Evolutionary conservation across 2,888 invertebrate genomes (phyloP).

Genomic region (Elegia similella): DNA sequence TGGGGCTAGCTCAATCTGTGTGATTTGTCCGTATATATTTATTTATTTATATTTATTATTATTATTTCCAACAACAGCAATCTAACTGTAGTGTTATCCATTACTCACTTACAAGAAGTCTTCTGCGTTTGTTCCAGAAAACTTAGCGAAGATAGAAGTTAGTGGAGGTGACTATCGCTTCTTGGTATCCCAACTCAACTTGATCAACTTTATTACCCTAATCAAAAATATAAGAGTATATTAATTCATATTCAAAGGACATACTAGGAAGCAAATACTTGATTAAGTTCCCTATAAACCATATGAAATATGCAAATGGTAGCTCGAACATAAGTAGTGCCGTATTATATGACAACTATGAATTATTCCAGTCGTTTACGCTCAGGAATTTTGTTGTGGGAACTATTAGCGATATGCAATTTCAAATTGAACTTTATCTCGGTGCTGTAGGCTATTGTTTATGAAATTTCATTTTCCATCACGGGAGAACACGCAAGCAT

Average conservation of each 20-base stretch:
- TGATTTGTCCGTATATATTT: too few species aligned
- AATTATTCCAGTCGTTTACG: constrained; percentile 42
- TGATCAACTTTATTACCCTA: too few species aligned
- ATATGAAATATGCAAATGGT: constrained; percentile 32
- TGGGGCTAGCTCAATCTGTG: too few species aligned
- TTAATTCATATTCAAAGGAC: neutral
- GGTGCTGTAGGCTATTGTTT: constrained; percentile 2
- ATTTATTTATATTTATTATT: too few species aligned
- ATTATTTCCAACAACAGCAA: too few species aligned
- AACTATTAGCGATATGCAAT: constrained; percentile 21
- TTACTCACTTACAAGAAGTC: too few species aligned
- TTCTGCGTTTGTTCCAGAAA: too few species aligned
- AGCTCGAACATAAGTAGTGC: constrained; percentile 29
- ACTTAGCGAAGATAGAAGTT: too few species aligned
- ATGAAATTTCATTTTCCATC: neutral
- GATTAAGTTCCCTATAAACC: constrained; percentile 18
- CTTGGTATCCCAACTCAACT: too few species aligned
- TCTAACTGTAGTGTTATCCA: too few species aligned
- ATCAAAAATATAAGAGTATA: too few species aligned
- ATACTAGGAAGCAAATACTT: constrained; percentile 21
- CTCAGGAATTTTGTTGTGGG: constrained; percentile 25
- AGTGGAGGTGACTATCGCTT: too few species aligned
- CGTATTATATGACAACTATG: constrained; percentile 68
- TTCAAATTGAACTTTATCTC: constrained; percentile 1
- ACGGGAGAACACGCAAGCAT: constrained; percentile 5